These are phyloP conservation scores for Elachura formosa DNA, from an alignment of 2,113 vertebrate species.

Conservation along the genomic window DNA sequence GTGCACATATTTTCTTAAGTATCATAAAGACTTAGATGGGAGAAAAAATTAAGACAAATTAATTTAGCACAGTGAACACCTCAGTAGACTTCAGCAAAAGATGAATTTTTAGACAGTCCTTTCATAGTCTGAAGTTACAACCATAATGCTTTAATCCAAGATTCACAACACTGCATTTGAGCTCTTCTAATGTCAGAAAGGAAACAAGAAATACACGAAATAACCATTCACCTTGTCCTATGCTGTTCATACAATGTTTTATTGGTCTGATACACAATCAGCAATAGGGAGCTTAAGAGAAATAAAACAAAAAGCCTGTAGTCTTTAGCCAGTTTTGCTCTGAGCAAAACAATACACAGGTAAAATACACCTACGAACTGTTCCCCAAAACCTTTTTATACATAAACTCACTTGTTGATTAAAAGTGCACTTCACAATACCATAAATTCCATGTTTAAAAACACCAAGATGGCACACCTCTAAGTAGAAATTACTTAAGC, in stretches of 20 bases:
- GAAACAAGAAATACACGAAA: neutral
- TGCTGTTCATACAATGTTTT: neutral
- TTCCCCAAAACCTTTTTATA: neutral
- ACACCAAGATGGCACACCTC: neutral
- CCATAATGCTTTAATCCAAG: rapidly evolving
- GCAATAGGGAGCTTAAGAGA: neutral
- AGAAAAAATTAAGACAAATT: neutral
- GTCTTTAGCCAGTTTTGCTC: neutral
- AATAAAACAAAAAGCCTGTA: neutral
- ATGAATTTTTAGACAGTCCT: neutral
- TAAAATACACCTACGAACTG: neutral
- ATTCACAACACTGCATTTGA: neutral
- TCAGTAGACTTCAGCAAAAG: neutral
- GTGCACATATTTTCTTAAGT: neutral
- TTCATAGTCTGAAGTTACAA: neutral
- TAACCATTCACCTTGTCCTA: neutral
- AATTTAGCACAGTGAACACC: neutral
- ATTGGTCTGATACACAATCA: neutral
- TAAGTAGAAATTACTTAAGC: neutral
- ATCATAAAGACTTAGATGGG: neutral
- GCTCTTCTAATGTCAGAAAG: neutral
- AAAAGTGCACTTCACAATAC: neutral
- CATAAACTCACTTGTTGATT: neutral
- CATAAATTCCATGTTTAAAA: neutral
- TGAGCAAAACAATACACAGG: neutral